Evolutionary conservation across 2,888 invertebrate species (phyloP).

Genomic region (Meta bourneti): DNA sequence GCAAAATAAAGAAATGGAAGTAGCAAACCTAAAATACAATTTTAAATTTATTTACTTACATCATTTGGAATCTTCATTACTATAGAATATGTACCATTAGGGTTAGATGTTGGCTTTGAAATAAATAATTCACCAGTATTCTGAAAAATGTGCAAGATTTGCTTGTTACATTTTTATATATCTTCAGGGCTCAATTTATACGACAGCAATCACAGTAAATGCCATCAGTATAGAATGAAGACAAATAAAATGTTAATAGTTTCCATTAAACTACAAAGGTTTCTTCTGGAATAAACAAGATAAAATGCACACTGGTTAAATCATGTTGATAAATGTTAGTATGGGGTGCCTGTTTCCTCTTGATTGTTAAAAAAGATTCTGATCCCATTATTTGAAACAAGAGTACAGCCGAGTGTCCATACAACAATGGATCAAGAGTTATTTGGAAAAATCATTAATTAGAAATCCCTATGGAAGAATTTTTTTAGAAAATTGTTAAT

Average conservation of each 20-base stretch:
- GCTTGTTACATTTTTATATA: neutral
- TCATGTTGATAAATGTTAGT: no score
- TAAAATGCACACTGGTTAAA: no score
- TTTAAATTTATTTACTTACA: slow-evolving; percentile 57
- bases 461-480: no score
- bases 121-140: slow-evolving; percentile 70
- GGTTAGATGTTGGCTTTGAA: slow-evolving; percentile 59
- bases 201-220: no score
- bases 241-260: neutral
- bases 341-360: no score
- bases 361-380: no score
- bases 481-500: no score
- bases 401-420: no score
- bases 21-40: neutral
- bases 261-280: neutral
- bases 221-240: neutral
- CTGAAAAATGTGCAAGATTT: slow-evolving; percentile 14
- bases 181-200: neutral
- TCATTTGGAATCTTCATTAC: slow-evolving; percentile 76
- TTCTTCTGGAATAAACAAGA: no score
- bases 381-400: no score
- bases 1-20: neutral
- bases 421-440: no score
- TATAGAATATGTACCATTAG: slow-evolving; percentile 74
- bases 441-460: no score